phyloP scores from a whole-genome alignment of 2,797 vertebrate genomes.

The Galago senegalensis region DNA sequence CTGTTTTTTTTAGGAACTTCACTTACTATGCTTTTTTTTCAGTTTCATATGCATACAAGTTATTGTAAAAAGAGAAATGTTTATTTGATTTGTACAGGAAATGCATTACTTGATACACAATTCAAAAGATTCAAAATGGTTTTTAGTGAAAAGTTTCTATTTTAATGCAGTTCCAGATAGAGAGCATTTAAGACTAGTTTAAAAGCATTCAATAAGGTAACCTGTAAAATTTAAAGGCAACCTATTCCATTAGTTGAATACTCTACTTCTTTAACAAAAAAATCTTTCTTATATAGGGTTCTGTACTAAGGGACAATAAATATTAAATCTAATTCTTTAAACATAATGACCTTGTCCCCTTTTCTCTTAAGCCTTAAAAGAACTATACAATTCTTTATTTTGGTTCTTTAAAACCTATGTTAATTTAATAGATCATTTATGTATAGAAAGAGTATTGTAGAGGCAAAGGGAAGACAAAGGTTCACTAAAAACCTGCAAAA shows the following conservation, averaged over 20 bases:
- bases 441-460: not conserved
- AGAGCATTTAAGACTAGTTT: not conserved
- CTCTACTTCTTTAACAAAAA: not conserved
- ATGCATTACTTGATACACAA: not conserved
- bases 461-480: not conserved
- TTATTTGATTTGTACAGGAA: constrained; percentile 7
- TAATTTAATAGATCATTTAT: not conserved
- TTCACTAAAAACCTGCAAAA: not conserved
- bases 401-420: not conserved
- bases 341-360: not conserved
- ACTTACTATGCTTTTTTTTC: not conserved
- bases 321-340: constrained; percentile 49
- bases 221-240: not conserved
- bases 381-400: constrained; percentile 30
- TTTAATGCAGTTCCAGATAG: not conserved
- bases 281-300: not conserved
- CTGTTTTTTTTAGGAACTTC: constrained; percentile 6
- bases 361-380: not conserved
- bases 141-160: not conserved
- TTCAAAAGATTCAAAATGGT: constrained; percentile 4
- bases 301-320: not conserved
- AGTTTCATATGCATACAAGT: not conserved
- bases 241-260: not conserved
- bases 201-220: not conserved
- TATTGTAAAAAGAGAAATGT: constrained; percentile 37